Evolutionary conservation across 2,888 invertebrate genomes (phyloP).

Genomic region (Caenorhabditis macrosperma): DNA sequence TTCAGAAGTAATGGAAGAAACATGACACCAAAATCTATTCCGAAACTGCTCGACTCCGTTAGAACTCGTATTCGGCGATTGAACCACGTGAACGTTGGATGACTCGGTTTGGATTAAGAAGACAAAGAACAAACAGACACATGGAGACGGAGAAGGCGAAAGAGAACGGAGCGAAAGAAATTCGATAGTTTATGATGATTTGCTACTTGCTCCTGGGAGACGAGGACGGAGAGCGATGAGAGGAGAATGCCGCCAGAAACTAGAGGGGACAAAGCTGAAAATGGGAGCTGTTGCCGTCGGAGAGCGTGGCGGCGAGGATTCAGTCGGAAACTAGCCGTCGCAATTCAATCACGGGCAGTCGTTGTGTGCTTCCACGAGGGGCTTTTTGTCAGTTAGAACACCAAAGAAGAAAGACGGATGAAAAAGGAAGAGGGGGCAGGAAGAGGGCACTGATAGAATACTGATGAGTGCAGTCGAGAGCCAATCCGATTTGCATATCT

Average conservation of each 20-base stretch:
- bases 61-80: background rate
- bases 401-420: constrained; percentile 46
- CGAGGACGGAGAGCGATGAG: background rate
- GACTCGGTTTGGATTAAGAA: constrained; percentile 39
- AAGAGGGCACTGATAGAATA: constrained; percentile 33
- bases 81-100: constrained; percentile 34
- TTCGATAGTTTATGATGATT: constrained; percentile 25
- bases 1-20: constrained; percentile 39
- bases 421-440: background rate
- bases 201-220: background rate
- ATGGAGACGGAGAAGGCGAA: background rate
- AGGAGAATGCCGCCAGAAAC: background rate
- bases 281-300: background rate
- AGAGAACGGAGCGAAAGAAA: constrained; percentile 27
- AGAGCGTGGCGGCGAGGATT: constrained; percentile 25
- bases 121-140: constrained; percentile 45
- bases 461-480: constrained; percentile 45
- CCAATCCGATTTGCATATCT: constrained; percentile 48
- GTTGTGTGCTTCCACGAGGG: background rate
- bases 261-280: constrained; percentile 25
- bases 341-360: constrained; percentile 55
- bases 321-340: constrained; percentile 49
- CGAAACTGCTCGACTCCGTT: constrained; percentile 19
- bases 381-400: constrained; percentile 41
- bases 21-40: constrained; percentile 39